Conservation (phyloP, 2,797 vertebrate species). For the Platyrinchus mystaceus region DNA sequence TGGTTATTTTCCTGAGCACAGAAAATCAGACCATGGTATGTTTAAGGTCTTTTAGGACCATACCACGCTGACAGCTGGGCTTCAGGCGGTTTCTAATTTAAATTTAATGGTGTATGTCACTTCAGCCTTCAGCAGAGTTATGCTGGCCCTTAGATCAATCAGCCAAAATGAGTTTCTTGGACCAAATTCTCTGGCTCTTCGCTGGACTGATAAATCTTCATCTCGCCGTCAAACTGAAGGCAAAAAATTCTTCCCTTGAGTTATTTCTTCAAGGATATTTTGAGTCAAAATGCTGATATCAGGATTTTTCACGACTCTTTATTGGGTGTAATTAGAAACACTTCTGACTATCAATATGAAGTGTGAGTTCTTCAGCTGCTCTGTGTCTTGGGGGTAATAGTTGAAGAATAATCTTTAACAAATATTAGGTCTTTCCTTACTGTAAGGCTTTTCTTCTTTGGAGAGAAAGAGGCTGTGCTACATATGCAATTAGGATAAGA, state of each 20-base stretch:
- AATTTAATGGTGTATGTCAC: not conserved
- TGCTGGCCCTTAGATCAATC: not conserved
- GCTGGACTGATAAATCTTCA: not conserved
- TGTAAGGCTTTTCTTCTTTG: not conserved
- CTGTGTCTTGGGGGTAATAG: not conserved
- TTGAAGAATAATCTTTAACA: not conserved
- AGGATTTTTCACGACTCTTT: not conserved
- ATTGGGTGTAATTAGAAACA: not conserved
- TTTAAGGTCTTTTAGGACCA: not conserved
- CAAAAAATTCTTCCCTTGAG: not conserved
- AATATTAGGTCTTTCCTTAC: not conserved
- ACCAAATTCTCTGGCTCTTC: not conserved
- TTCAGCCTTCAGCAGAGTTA: not conserved
- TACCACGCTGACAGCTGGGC: not conserved
- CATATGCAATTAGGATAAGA: not conserved
- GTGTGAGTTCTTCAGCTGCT: not conserved
- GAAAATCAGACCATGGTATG: not conserved
- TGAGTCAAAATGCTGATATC: not conserved
- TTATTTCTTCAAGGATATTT: not conserved
- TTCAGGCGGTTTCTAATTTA: not conserved
- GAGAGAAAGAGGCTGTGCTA: not conserved
- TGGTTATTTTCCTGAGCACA: not conserved
- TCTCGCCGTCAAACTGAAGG: not conserved
- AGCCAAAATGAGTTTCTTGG: not conserved
- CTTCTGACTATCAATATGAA: not conserved